phyloP scores from a whole-genome alignment of 64 coral and sea anemone species.

The Pachyseris speciosa region DNA sequence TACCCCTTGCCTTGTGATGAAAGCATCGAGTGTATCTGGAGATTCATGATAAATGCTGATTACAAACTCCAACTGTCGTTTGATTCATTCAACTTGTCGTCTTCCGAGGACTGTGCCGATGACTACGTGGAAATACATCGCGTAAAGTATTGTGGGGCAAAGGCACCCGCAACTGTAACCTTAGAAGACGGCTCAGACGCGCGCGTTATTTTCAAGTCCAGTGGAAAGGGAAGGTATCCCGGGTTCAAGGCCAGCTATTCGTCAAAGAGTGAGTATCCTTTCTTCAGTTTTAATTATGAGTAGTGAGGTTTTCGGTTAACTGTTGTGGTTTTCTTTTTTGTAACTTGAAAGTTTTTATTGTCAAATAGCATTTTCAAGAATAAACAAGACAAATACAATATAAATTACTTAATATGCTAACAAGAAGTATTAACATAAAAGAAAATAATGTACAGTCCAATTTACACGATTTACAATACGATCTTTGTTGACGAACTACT shows the following conservation, averaged over 20 bases:
- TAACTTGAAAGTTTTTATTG: too few relatives aligned
- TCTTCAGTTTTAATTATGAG: too few relatives aligned
- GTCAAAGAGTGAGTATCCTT: constrained; percentile 5
- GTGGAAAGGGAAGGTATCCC: background rate
- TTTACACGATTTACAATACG: too few relatives aligned
- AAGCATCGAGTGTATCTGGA: background rate
- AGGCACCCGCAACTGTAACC: background rate
- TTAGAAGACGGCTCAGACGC: background rate
- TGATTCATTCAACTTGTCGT: constrained; percentile 1
- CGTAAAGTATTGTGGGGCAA: constrained; percentile 7
- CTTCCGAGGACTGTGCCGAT: background rate
- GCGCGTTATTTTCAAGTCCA: constrained; percentile 13
- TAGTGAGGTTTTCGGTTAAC: too few relatives aligned
- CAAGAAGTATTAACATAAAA: too few relatives aligned
- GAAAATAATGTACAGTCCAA: too few relatives aligned
- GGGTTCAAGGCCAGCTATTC: constrained; percentile 23
- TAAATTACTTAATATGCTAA: too few relatives aligned
- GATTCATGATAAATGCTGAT: background rate
- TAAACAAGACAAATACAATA: too few relatives aligned
- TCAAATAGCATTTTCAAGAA: too few relatives aligned
- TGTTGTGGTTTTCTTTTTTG: too few relatives aligned
- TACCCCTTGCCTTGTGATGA: constrained; percentile 19
- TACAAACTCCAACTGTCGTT: constrained; percentile 38
- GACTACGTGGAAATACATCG: constrained; percentile 9
- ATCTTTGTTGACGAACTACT: too few relatives aligned